Base-by-base conservation (phyloP, 2,113 vertebrate genomes). In the Naja naja region DNA sequence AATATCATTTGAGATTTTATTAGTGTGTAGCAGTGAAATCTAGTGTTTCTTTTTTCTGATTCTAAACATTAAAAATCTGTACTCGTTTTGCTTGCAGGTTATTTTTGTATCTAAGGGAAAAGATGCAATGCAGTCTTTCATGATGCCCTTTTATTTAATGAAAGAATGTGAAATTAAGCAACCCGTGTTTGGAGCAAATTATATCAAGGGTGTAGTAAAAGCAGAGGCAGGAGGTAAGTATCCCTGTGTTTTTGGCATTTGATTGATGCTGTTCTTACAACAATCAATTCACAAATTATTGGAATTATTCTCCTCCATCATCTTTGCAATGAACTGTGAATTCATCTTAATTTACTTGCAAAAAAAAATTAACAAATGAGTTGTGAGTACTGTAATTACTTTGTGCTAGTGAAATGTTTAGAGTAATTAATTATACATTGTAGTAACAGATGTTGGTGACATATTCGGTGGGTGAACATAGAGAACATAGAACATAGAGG, bases 71-170 rank as follows among this genome's bases (percentile, higher is more conserved):
- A 95, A 0, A 23, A 45, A 45, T 25, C 6, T 58, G 14, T 90
- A 39, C 89, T 18, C 18, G 90, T 93, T 91, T 95, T 90, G 92
- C 89, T 90, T 56, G 20, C 96, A 99, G 99, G 97, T 99, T 95
- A 99, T 99, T 96, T 99, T 99, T 95, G 93, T 99, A 95, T 98
- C 99, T 0, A 99, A 99, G 97, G 98, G 98, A 5, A 98, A 97
- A 87, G 99, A 99, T 64, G 95, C 98, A 3, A 97, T 99, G 97
- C 98, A 98, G 97, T 99, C 99, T 5, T 99, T 99, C 49, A 98
- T 99, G 98, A 99, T 99, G 99, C 99, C 99, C 0, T 99, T 99
- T 94, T 99, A 99, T 94, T 97, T 99, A 94, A 97, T 99, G 97
- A 99, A 99, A 96, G 98, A 98, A 93, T 99, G 98, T 93, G 99